Percentiles rank a stretch among this genome's conserved stretches.
These are phyloP conservation scores for Orthonyx spaldingii DNA, from an alignment of 2,113 vertebrate species.

Conservation along the genomic window DNA sequence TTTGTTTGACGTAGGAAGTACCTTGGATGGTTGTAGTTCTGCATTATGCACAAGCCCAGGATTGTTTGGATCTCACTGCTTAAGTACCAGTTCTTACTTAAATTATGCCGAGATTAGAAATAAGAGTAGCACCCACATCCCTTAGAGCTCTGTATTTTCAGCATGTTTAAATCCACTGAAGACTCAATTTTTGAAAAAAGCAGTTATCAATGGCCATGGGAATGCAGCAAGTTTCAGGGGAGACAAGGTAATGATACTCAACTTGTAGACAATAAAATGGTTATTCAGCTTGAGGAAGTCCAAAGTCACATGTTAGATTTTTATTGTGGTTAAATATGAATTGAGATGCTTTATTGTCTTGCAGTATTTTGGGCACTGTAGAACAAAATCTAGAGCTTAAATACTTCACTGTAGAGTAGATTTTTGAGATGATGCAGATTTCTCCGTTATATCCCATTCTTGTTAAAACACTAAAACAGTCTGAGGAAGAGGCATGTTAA, in stretches of 20 bases:
- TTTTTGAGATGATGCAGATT: background rate
- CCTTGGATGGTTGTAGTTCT: background rate
- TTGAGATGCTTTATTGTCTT: background rate
- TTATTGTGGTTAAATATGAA: background rate
- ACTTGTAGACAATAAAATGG: background rate
- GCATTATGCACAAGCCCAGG: background rate
- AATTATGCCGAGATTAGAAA: background rate
- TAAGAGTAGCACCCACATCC: background rate
- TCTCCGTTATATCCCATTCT: background rate
- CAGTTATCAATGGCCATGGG: background rate
- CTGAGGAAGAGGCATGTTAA: background rate
- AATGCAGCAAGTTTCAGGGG: background rate
- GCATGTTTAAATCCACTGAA: background rate
- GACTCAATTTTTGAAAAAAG: background rate
- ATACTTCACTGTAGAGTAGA: background rate
- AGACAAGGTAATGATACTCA: background rate
- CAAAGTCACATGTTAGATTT: background rate
- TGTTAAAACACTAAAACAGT: background rate
- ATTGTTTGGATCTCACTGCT: background rate
- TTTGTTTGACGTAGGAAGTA: background rate
- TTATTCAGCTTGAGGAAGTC: background rate
- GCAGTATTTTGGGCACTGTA: background rate
- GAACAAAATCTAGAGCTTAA: background rate
- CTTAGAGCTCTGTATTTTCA: background rate
- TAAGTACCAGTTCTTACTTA: background rate